phyloP scores from a whole-genome alignment of 2,888 invertebrate species.

The Hypolimnas misippus region DNA sequence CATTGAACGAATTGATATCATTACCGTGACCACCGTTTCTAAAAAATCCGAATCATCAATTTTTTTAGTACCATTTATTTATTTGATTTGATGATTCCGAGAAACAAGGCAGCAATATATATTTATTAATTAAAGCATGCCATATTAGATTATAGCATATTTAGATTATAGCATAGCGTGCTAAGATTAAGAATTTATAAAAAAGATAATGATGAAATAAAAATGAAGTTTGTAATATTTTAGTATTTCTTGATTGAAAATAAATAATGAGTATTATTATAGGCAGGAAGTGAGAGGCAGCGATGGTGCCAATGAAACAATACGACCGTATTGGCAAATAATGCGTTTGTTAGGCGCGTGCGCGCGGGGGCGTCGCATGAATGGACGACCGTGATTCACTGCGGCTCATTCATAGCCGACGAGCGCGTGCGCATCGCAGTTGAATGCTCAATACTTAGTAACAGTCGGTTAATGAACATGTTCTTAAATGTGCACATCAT shows the following conservation, averaged over 20 bases:
- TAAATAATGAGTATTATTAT: constrained; percentile 39
- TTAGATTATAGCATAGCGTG: too few relatives aligned
- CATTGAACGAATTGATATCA: constrained; percentile 3
- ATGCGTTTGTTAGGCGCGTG: constrained; percentile 69
- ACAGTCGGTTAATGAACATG: constrained; percentile 21
- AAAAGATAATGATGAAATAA: too few relatives aligned
- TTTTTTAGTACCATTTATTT: neutral
- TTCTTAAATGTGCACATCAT: constrained; percentile 12
- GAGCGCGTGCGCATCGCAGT: constrained; percentile 45
- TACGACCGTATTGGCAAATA: constrained; percentile 55
- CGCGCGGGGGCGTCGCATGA: constrained; percentile 73
- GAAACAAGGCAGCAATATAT: neutral
- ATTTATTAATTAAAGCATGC: neutral
- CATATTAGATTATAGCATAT: neutral
- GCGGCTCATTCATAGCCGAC: constrained; percentile 71
- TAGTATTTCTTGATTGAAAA: constrained; percentile 20
- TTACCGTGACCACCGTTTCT: neutral
- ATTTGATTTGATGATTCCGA: neutral
- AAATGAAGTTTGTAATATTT: too few relatives aligned
- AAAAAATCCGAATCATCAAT: neutral
- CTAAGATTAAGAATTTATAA: too few relatives aligned
- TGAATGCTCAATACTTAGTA: constrained; percentile 26
- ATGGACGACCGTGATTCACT: constrained; percentile 78
- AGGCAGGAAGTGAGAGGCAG: constrained; percentile 74
- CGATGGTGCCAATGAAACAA: constrained; percentile 72